A percentile compares a stretch with the other conserved stretches of the same genome.
These are phyloP conservation scores for Hypothenemus hampei DNA, from an alignment of 1,140 invertebrate species.

Conservation along the genomic window DNA sequence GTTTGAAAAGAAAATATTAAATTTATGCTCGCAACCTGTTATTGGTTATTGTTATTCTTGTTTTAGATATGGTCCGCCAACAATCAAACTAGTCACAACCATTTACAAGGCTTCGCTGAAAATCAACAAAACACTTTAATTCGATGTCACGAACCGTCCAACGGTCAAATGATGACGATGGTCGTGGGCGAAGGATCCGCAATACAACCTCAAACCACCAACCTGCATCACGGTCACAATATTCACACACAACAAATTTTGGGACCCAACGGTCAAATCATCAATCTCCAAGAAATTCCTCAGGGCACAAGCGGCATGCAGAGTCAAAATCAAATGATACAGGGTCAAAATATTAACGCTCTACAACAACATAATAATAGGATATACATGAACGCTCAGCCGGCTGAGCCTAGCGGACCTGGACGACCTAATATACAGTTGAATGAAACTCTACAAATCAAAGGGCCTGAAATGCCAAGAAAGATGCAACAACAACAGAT, in stretches of 20 bases:
- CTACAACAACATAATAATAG: constrained; percentile 31
- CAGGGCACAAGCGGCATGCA: constrained; percentile 28
- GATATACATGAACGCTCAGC: constrained; percentile 41
- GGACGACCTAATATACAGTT: constrained; percentile 40
- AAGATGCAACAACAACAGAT: constrained; percentile 43
- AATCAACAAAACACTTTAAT: constrained; percentile 34
- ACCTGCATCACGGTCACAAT: constrained; percentile 31
- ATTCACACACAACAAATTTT: constrained; percentile 47
- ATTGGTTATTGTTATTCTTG: no score
- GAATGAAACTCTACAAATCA: constrained; percentile 33
- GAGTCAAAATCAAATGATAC: constrained; percentile 25
- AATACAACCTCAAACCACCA: constrained; percentile 33
- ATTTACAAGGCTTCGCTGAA: constrained; percentile 33
- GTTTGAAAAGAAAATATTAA: no score
- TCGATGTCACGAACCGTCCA: constrained; percentile 38
- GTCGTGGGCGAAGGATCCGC: constrained; percentile 40
- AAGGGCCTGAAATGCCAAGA: constrained; percentile 39
- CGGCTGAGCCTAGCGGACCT: constrained; percentile 41
- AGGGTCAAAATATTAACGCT: constrained; percentile 32
- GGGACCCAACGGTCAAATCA: constrained; percentile 54
- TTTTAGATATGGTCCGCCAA: constrained; percentile 33
- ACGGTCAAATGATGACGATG: constrained; percentile 29
- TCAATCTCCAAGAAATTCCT: constrained; percentile 48
- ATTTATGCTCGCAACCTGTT: no score
- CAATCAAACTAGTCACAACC: constrained; percentile 27